Percentiles rank a stretch among this genome's conserved stretches.
phyloP scores from a whole-genome alignment of 1,140 invertebrate species.

The Rhagoletis zephyria region DNA sequence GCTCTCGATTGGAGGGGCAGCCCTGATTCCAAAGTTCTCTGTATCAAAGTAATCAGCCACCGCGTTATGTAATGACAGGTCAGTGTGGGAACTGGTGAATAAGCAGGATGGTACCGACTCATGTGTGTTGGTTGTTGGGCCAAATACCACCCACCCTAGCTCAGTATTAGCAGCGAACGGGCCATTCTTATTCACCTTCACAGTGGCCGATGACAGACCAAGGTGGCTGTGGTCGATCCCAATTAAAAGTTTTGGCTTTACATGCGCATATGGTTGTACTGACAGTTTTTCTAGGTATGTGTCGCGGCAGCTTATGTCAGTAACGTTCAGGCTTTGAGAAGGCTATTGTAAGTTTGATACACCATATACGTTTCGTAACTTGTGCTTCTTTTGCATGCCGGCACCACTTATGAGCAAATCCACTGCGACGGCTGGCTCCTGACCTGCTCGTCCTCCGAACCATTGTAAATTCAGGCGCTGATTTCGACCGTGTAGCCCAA shows the following conservation, averaged over 20 bases:
- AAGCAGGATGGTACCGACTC: neutral
- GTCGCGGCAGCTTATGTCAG: neutral
- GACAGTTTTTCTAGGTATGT: neutral
- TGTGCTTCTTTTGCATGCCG: neutral
- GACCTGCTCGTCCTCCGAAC: neutral
- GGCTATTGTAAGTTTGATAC: neutral
- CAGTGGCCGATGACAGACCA: neutral
- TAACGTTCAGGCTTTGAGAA: neutral
- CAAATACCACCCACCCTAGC: neutral
- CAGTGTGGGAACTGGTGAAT: neutral
- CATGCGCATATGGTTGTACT: neutral
- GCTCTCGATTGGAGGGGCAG: neutral
- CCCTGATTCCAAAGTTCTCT: neutral
- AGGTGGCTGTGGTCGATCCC: neutral
- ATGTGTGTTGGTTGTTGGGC: neutral
- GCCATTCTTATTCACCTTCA: neutral
- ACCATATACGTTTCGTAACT: neutral
- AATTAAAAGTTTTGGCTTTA: neutral
- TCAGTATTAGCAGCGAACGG: neutral
- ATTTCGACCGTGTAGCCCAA: neutral
- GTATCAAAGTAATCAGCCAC: neutral
- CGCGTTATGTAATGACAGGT: neutral
- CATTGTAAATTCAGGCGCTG: neutral
- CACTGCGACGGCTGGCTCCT: neutral
- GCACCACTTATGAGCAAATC: no score